These are phyloP conservation scores for Catocala nupta DNA, from an alignment of 2,888 invertebrate genomes.

Conservation along the genomic window DNA sequence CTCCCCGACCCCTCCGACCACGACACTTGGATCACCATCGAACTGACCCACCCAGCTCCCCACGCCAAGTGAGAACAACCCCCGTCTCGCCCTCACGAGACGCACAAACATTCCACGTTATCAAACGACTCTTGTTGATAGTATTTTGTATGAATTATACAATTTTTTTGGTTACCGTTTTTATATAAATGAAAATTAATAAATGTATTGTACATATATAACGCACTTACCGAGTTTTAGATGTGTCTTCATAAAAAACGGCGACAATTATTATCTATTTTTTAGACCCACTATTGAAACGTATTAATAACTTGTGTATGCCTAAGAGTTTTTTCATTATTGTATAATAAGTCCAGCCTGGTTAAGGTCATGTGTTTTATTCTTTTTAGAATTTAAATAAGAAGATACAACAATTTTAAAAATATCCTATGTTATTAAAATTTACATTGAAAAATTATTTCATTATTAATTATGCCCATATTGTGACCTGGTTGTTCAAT, in stretches of 20 bases:
- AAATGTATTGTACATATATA: conserved; percentile 45
- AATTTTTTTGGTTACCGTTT: conserved; percentile 62
- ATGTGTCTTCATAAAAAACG: conserved; percentile 68
- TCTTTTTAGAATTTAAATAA: too few species aligned
- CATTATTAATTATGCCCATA: too few species aligned
- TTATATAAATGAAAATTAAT: conserved; percentile 35
- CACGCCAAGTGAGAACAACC: conserved; percentile 57
- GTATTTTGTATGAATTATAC: conserved; percentile 73
- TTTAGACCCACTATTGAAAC: conserved; percentile 70
- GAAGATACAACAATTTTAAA: too few species aligned
- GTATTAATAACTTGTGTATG: conserved; percentile 41
- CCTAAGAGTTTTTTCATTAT: conserved; percentile 26
- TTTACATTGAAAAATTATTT: too few species aligned
- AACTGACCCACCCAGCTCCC: conserved; percentile 24
- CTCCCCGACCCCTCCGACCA: conserved; percentile 30
- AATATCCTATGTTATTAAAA: too few species aligned
- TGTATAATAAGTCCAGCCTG: background rate
- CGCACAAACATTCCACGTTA: conserved; percentile 13
- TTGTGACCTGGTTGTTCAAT: too few species aligned
- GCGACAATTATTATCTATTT: conserved; percentile 70
- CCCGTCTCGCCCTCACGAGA: conserved; percentile 38
- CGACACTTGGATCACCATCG: conserved; percentile 72
- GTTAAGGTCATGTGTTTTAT: background rate
- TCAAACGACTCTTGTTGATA: conserved; percentile 57
- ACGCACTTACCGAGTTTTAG: conserved; percentile 66